Evolutionary conservation across 2,888 invertebrate species (phyloP).

Genomic region (Exocentrus adspersus): DNA sequence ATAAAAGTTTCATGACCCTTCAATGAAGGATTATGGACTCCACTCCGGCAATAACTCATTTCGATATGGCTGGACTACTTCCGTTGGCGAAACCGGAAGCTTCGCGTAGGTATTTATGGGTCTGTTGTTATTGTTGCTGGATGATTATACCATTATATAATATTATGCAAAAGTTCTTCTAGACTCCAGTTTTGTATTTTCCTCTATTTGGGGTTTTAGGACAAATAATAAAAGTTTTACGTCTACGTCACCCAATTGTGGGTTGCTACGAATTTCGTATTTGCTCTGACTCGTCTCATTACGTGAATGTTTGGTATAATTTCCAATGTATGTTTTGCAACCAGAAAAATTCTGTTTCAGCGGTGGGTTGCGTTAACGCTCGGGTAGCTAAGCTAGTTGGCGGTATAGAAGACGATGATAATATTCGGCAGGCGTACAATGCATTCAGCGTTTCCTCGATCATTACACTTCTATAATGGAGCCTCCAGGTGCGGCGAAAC

Average conservation of each 20-base stretch:
- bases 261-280: too few relatives aligned
- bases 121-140: too few relatives aligned
- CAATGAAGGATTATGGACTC: constrained; percentile 49
- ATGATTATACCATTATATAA: too few relatives aligned
- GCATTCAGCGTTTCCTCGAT: constrained; percentile 38
- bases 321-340: too few relatives aligned
- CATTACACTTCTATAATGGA: constrained; percentile 44
- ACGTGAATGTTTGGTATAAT: too few relatives aligned
- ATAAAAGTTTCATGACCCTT: constrained; percentile 53
- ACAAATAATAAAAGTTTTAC: too few relatives aligned
- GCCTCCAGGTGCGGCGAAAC: constrained; percentile 54
- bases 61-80: constrained; percentile 51
- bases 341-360: not conserved
- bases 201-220: too few relatives aligned
- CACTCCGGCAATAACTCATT: constrained; percentile 52
- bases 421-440: constrained; percentile 19
- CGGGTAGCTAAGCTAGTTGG: constrained; percentile 6
- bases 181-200: too few relatives aligned
- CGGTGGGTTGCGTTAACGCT: constrained; percentile 13
- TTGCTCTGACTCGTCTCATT: too few relatives aligned
- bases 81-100: constrained; percentile 41
- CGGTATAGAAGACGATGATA: constrained; percentile 9
- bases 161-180: too few relatives aligned
- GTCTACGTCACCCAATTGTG: too few relatives aligned
- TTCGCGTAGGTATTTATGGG: not conserved